phyloP scores from a whole-genome alignment of 2,797 vertebrate genomes.

The Babyrousa celebensis region DNA sequence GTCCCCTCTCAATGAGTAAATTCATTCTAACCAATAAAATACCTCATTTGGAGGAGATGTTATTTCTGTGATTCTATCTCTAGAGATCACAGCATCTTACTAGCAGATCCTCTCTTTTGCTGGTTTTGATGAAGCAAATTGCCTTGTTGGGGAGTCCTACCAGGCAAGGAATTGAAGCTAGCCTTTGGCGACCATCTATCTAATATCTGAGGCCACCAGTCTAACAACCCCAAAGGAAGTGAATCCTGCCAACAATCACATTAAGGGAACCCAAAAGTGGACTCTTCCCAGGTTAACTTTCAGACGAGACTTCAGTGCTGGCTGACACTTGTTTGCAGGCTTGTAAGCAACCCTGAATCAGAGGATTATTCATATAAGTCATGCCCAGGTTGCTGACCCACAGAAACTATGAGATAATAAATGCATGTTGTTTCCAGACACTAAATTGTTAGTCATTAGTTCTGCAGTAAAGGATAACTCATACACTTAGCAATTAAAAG shows the following conservation, averaged over 20 bases:
- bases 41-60: not conserved
- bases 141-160: not conserved
- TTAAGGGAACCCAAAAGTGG: not conserved
- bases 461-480: not conserved
- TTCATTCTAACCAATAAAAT: slow-evolving; percentile 9
- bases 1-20: not conserved
- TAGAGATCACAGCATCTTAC: not conserved
- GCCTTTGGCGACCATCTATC: not conserved
- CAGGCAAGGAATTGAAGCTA: not conserved
- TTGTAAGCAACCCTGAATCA: not conserved
- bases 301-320: not conserved
- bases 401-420: not conserved
- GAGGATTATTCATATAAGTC: not conserved
- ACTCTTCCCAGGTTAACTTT: not conserved
- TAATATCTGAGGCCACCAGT: not conserved
- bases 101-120: not conserved
- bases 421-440: not conserved
- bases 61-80: not conserved
- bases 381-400: not conserved
- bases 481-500: not conserved
- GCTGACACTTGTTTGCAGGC: not conserved
- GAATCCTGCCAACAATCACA: not conserved
- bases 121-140: not conserved
- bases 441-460: not conserved
- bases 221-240: not conserved